phyloP scores from a whole-genome alignment of 2,113 vertebrate genomes.

The Phoenicopterus ruber region DNA sequence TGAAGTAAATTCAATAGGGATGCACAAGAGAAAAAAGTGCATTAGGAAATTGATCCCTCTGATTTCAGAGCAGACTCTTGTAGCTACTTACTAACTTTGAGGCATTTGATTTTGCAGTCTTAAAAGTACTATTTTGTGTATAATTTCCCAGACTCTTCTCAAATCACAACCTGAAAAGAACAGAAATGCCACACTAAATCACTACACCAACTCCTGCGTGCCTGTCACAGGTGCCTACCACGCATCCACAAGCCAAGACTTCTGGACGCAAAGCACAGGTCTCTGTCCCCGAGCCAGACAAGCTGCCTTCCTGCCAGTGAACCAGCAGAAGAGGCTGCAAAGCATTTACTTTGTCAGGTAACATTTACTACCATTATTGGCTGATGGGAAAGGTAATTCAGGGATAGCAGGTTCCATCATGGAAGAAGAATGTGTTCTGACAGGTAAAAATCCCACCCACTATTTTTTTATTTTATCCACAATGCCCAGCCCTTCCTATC shows the following conservation, averaged over 20 bases:
- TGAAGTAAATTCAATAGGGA: background rate
- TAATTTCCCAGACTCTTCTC: background rate
- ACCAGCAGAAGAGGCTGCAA: background rate
- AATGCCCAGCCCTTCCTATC: background rate
- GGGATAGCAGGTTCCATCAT: background rate
- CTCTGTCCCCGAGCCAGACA: background rate
- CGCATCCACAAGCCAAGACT: background rate
- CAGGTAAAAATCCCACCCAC: background rate
- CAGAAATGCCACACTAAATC: background rate
- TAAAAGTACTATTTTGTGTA: background rate
- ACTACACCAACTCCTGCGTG: background rate
- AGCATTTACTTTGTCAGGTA: background rate
- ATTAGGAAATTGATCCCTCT: background rate
- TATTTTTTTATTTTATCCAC: background rate
- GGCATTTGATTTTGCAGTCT: background rate
- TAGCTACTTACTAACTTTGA: background rate
- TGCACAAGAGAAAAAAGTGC: background rate
- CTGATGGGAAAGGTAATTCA: background rate
- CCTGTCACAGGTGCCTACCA: background rate
- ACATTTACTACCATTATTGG: background rate
- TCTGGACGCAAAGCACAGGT: background rate
- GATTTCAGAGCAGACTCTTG: background rate
- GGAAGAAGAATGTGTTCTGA: background rate
- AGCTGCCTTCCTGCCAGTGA: background rate
- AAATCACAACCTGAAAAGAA: background rate